These are phyloP conservation scores for Aphelinus atriplicis DNA, from an alignment of 1,140 invertebrate species.

Conservation along the genomic window DNA sequence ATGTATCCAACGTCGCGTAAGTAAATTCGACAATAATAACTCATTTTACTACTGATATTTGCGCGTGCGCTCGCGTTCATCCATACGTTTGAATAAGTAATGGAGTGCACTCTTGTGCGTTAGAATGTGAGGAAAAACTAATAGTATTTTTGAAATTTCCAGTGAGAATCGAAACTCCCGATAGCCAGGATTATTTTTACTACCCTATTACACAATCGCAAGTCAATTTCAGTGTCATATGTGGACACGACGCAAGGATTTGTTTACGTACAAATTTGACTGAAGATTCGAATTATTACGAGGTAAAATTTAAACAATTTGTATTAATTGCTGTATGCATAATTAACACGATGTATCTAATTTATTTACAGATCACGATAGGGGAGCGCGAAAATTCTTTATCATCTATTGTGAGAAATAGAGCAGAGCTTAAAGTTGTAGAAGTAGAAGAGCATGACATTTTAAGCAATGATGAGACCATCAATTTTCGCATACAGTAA, in stretches of 20 bases:
- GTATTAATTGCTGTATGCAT: no score
- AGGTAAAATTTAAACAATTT: slow-evolving; percentile 43
- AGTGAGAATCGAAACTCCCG: slow-evolving; percentile 51
- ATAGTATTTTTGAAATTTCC: slow-evolving; percentile 10
- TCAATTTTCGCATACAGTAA: slow-evolving; percentile 53
- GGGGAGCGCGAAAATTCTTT: slow-evolving; percentile 54
- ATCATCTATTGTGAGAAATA: slow-evolving; percentile 51
- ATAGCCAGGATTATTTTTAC: slow-evolving; percentile 52
- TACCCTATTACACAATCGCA: slow-evolving; percentile 52
- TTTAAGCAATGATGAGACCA: slow-evolving; percentile 45
- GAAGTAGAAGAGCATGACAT: slow-evolving; percentile 52
- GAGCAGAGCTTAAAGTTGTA: slow-evolving; percentile 45
- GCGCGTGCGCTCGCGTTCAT: no score
- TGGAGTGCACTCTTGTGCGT: no score
- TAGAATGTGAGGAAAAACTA: neutral
- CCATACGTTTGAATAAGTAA: no score
- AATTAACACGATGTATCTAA: no score
- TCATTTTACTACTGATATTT: no score
- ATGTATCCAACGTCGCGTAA: no score
- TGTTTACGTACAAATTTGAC: slow-evolving; percentile 53
- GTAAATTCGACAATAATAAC: no score
- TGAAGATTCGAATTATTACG: slow-evolving; percentile 53
- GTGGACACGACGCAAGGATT: slow-evolving; percentile 54
- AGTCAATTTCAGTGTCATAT: slow-evolving; percentile 47
- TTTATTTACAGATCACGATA: slow-evolving; percentile 49